Conservation (phyloP, 2,797 vertebrate species). For the Babyrousa celebensis region DNA sequence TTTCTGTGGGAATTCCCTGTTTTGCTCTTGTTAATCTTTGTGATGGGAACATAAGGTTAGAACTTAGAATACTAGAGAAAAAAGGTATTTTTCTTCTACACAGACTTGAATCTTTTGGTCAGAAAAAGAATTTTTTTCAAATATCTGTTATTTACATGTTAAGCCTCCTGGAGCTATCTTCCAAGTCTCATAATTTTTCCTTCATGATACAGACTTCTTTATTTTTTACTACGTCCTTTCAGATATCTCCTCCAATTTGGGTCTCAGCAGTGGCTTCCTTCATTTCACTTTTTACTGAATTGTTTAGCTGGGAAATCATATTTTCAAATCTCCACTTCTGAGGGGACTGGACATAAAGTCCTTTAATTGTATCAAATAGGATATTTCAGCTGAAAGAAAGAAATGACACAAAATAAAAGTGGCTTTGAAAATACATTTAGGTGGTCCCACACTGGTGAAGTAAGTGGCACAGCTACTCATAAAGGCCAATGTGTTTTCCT, state of each 20-base stretch:
- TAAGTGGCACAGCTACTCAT: background rate
- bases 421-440: background rate
- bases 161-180: background rate
- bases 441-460: background rate
- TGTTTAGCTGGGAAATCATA: background rate
- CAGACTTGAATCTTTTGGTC: background rate
- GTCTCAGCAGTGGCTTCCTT: slow-evolving; percentile 10
- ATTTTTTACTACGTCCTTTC: background rate
- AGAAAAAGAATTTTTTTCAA: background rate
- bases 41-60: background rate
- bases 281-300: slow-evolving; percentile 4
- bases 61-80: background rate
- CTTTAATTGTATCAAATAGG: background rate
- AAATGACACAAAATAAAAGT: slow-evolving; percentile 27
- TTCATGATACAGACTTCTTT: slow-evolving; percentile 7
- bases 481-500: background rate
- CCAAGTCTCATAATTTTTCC: slow-evolving; percentile 12
- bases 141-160: background rate
- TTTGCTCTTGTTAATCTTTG: background rate
- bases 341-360: background rate
- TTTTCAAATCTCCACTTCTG: slow-evolving; percentile 38
- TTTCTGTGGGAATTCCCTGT: too few relatives aligned
- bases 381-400: background rate
- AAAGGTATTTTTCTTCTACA: background rate
- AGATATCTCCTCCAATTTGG: background rate